Percentiles rank a stretch among this genome's conserved stretches.
phyloP scores from a whole-genome alignment of 2,888 invertebrate species.

The Oscheius sp. region DNA sequence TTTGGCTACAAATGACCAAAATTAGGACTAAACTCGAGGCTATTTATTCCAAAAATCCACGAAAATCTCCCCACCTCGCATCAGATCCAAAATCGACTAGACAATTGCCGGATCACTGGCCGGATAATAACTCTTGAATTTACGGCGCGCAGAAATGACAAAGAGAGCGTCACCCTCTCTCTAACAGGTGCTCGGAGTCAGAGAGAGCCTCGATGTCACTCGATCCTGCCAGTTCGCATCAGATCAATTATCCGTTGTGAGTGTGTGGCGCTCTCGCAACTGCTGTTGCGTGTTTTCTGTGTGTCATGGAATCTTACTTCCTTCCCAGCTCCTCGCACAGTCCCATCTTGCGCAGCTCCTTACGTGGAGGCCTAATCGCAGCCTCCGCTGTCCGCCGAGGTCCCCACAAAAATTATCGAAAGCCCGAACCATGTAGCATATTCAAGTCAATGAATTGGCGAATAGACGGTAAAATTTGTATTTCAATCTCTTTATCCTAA shows the following conservation, averaged over 20 bases:
- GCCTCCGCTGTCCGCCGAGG: not conserved
- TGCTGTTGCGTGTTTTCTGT: not conserved
- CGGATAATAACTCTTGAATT: not conserved
- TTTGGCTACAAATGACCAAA: too few species aligned
- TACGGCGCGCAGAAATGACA: not conserved
- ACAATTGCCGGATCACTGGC: too few species aligned
- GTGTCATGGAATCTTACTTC: slow-evolving; percentile 8
- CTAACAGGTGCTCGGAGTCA: too few species aligned
- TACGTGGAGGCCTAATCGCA: slow-evolving; percentile 18
- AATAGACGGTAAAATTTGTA: slow-evolving; percentile 33
- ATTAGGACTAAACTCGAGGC: too few species aligned
- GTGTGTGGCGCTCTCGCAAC: not conserved
- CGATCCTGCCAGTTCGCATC: slow-evolving; percentile 18
- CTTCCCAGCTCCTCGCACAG: not conserved
- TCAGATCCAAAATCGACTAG: too few species aligned
- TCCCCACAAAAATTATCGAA: not conserved
- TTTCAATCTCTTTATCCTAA: too few species aligned
- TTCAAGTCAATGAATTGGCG: slow-evolving; percentile 29
- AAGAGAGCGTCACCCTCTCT: too few species aligned
- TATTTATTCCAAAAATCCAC: too few species aligned
- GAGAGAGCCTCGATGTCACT: slow-evolving; percentile 21
- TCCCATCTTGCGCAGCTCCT: slow-evolving; percentile 20
- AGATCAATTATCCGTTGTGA: slow-evolving; percentile 30
- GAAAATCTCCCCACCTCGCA: too few species aligned
- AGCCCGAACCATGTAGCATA: slow-evolving; percentile 16